Evolutionary conservation across 2,113 vertebrate genomes (phyloP).

Genomic region (Neotoma lepida): DNA sequence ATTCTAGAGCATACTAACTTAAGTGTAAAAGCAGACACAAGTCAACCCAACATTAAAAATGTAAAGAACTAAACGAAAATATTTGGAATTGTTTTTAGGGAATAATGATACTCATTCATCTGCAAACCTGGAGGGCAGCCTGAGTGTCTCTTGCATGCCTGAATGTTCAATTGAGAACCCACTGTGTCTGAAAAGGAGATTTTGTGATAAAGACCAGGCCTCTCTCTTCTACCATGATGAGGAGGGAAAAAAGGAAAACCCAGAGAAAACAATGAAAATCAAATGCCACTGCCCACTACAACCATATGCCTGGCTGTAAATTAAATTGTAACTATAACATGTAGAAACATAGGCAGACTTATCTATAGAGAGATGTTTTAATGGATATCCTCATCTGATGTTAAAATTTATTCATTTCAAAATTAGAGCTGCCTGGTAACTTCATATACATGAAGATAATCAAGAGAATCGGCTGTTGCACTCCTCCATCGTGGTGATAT

Average conservation of each 20-base stretch:
- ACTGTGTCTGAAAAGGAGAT: not conserved
- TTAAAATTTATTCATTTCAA: conserved; percentile 39
- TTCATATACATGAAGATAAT: conserved; percentile 21
- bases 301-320: not conserved
- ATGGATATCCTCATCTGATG: conserved; percentile 13
- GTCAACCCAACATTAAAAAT: not conserved
- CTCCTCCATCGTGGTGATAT: not conserved
- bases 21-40: not conserved
- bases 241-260: not conserved
- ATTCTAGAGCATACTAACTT: not conserved
- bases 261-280: not conserved
- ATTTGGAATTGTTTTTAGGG: not conserved
- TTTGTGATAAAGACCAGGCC: not conserved
- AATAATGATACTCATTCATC: not conserved
- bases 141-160: not conserved
- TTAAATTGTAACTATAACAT: not conserved
- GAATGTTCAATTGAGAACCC: accelerated
- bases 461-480: not conserved
- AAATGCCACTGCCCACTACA: not conserved
- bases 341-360: not conserved
- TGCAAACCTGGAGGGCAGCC: not conserved
- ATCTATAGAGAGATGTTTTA: conserved; percentile 27
- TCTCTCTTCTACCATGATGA: not conserved
- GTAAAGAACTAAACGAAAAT: not conserved
- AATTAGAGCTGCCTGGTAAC: conserved; percentile 30